Evolutionary conservation across 2,113 vertebrate species (phyloP), one percentile per base, ranked within the genome.

Genomic region (Trogon surrucura): DNA sequence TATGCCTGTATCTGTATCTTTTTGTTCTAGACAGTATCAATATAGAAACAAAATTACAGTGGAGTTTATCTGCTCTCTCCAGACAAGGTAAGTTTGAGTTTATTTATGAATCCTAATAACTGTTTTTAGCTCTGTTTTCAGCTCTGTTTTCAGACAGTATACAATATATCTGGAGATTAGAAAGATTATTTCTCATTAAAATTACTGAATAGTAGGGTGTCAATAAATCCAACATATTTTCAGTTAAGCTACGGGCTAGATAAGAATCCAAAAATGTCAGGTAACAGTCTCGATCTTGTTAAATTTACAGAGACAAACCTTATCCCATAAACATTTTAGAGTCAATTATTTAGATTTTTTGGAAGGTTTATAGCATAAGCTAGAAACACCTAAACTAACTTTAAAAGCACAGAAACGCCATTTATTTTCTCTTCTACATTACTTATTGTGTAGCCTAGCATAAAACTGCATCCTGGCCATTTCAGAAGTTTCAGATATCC

Each of bases 11-110:
- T 69, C 21, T 34, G 5, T 90, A 62, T 96, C 41, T 90, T 98
- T 97, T 96, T 94, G 13, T 97, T 96, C 62, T 91, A 98, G 97
- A 94, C 92, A 93, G 93, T 61, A 71, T 91, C 77, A 96, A 87
- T 88, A 96, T 44, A 32, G 97, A 97, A 91, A 94, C 93, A 70
- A 88, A 94, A 75, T 88, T 95, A 57, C 97, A 98, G 5, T 98
- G 98, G 99, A 93, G 97, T 90, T 95, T 95, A 61, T 99, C 98
- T 82, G 54, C 70, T 91, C 98, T 98, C 85, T 89, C 96, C 34
- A 93, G 96, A 64, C 91, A 97, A 51, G 97, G 98, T 99, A 98
- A 98, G 89, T 26, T 16, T 89, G 61, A 73, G 84, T 94, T 94
- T 72, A 81, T 7, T 74, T 79, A 41, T 19, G 16, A 72, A 87